Conservation (phyloP, 2,888 invertebrate genomes). For the Agrotis puta region DNA sequence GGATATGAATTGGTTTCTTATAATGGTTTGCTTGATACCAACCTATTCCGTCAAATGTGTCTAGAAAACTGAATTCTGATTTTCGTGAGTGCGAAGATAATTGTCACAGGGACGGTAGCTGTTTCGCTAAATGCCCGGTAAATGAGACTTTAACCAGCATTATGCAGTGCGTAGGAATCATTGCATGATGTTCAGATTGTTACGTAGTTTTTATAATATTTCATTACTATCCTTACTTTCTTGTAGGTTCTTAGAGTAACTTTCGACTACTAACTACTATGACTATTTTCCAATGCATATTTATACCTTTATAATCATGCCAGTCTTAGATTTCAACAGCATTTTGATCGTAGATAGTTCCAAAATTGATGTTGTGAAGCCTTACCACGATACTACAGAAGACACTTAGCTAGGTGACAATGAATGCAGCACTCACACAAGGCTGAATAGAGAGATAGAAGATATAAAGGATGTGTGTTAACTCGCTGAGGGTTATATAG, state of each 20-base stretch:
- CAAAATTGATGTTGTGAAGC: slow-evolving; percentile 50
- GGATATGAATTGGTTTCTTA: not conserved
- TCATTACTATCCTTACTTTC: slow-evolving; percentile 7
- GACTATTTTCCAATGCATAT: slow-evolving; percentile 6
- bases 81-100: not conserved
- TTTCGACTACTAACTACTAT: slow-evolving; percentile 12
- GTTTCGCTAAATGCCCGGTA: slow-evolving; percentile 16
- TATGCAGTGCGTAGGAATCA: slow-evolving; percentile 3
- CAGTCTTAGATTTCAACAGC: slow-evolving; percentile 9
- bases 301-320: not conserved
- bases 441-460: slow-evolving; percentile 19
- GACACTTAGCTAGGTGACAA: slow-evolving; percentile 63
- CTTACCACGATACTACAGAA: slow-evolving; percentile 33
- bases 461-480: slow-evolving; percentile 50
- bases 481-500: slow-evolving; percentile 69
- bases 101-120: not conserved
- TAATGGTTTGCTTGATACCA: not conserved
- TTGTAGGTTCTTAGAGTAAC: slow-evolving; percentile 1
- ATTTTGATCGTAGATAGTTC: slow-evolving; percentile 41
- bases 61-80: not conserved
- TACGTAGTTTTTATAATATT: not conserved
- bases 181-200: slow-evolving; percentile 32
- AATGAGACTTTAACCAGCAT: slow-evolving; percentile 13
- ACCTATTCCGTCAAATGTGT: not conserved
- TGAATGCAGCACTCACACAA: slow-evolving; percentile 59